Base-by-base conservation (phyloP, 1,140 invertebrate species). In the Andricus grossulariae region DNA sequence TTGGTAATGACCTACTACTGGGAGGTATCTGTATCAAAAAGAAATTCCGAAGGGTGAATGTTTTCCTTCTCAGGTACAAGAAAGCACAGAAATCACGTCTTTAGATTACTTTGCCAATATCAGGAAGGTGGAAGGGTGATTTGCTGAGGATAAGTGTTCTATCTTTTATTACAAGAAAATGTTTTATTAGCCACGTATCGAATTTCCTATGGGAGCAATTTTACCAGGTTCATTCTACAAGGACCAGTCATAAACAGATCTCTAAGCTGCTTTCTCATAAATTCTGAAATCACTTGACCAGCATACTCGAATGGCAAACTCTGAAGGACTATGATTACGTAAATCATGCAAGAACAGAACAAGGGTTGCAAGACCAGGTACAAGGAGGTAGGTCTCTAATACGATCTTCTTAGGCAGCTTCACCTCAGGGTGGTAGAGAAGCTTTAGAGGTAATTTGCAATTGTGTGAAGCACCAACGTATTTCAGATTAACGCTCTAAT, bases 401-500 rank as follows among this genome's bases (percentile, higher is more conserved):
- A 21, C 19, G 60, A 66, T 66, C 25, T 66, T 7, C 16, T 25
- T 25, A 57, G 55, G 55, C 71, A 72, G 57, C 51, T 74, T 76
- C 74, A 76, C 72, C 77, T 73, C 57, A 55, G 39, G 60, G 77
- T 66, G 52, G 71, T 60, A 50, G 32, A 75, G 78, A 72, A 75
- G 71, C 73, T 79, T 81, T 77, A 82, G 57, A 81, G 81, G 80
- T 85, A 87, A 87, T 87, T 87, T 86, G 85, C 82, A 83, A 88
- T 84, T 78, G 82, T 79, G 76, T 83, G 72, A 74, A 74, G 75
- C 57, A 71, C 76, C 78, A 82, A 82, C 81, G 77, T 86, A 86
- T 87, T 88, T 87, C 80, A 84, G 84, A 87, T 87, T 89, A 89
- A 88, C 80, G 74, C 83, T 78, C 82, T 88, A 89, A 88, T 87